Percentiles rank a stretch among this genome's conserved stretches.
These are phyloP conservation scores for Enteromius argenteus DNA, from an alignment of 2,797 vertebrate genomes.

Conservation along the genomic window DNA sequence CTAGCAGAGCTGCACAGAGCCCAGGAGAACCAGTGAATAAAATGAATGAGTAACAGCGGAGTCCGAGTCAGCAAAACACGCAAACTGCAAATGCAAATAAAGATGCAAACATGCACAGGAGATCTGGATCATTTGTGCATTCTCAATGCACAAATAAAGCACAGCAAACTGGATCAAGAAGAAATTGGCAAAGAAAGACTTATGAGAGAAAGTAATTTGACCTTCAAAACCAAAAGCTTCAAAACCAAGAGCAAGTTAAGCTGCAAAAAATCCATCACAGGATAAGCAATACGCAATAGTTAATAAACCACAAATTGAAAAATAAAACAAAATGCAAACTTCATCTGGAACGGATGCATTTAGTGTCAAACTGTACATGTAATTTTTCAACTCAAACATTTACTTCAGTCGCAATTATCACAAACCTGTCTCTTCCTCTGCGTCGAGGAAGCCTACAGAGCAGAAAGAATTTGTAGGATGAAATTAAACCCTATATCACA, in stretches of 20 bases:
- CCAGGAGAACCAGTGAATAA: neutral
- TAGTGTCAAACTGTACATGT: slow-evolving; percentile 39
- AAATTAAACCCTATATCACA: slow-evolving; percentile 51
- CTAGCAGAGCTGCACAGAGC: slow-evolving; percentile 80
- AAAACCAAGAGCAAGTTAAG: slow-evolving; percentile 7
- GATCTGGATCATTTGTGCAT: slow-evolving; percentile 16
- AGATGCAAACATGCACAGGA: slow-evolving; percentile 52
- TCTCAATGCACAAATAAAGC: slow-evolving; percentile 40
- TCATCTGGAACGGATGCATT: slow-evolving; percentile 44
- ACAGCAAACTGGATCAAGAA: slow-evolving; percentile 21
- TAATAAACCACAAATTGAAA: neutral
- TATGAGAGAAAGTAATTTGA: neutral
- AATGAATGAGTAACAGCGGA: neutral
- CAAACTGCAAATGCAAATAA: slow-evolving; percentile 23
- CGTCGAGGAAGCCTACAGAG: slow-evolving; percentile 75
- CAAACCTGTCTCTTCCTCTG: slow-evolving; percentile 79
- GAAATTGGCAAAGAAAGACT: slow-evolving; percentile 31
- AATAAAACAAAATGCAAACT: neutral
- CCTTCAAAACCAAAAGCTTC: neutral
- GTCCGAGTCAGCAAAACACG: neutral
- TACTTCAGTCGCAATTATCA: slow-evolving; percentile 64
- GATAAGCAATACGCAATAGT: neutral
- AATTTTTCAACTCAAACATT: slow-evolving; percentile 35
- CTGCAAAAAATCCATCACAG: slow-evolving; percentile 13
- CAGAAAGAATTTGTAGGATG: slow-evolving; percentile 73